Conservation (phyloP, 2,888 invertebrate species). For the Meloe dianella region DNA sequence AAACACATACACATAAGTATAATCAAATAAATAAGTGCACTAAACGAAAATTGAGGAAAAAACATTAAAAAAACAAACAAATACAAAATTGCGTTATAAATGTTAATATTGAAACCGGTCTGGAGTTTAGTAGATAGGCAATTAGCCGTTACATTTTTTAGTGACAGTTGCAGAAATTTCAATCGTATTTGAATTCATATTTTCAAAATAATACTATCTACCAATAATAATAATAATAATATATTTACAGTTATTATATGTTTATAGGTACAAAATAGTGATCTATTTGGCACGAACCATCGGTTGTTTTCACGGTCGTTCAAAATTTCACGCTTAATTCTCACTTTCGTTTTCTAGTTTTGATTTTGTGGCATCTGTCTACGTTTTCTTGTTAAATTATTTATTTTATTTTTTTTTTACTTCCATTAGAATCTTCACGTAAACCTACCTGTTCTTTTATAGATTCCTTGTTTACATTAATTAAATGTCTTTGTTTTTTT, state of each 20-base stretch:
- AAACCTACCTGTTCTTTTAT: too few relatives aligned
- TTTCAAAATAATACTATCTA: not conserved
- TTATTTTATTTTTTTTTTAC: not conserved
- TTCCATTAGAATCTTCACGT: not conserved
- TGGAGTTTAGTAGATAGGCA: not conserved
- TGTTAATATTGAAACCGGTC: slow-evolving; percentile 10
- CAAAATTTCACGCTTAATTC: slow-evolving; percentile 28
- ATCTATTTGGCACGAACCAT: slow-evolving; percentile 11
- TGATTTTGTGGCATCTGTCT: not conserved
- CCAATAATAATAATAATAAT: not conserved
- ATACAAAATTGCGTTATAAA: not conserved
- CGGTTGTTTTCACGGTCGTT: slow-evolving; percentile 30
- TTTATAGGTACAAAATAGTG: not conserved
- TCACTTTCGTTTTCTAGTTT: slow-evolving; percentile 9
- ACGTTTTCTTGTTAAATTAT: not conserved
- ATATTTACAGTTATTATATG: not conserved
- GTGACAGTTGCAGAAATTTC: slow-evolving; percentile 1
- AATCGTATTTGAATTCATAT: not conserved
- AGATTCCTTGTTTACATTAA: not conserved
- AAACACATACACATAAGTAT: not conserved
- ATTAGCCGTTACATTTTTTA: slow-evolving; percentile 7
- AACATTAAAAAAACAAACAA: not conserved
- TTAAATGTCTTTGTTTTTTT: not conserved
- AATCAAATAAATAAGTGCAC: not conserved
- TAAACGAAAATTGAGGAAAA: slow-evolving; percentile 1